Base-by-base conservation (phyloP, 2,888 invertebrate species). In the Acholoe squamosa region DNA sequence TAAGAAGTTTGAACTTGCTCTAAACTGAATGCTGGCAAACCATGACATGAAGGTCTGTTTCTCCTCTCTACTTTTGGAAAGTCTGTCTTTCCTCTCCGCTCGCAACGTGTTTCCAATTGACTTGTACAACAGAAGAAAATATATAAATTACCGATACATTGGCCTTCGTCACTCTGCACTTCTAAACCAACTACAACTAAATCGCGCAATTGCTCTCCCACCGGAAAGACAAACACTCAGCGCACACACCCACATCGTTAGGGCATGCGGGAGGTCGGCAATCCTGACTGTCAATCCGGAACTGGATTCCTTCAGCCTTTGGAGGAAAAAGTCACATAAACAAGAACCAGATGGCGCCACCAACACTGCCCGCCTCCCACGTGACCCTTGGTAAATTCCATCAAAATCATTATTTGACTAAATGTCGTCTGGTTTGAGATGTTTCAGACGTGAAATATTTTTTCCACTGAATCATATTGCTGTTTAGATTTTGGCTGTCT, bases 131-230 rank as follows among this genome's bases (percentile, higher is more conserved):
- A 43, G 10, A 61, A 14, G 61, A 61, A 61, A 61, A 61, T n/a
- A 61, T 61, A 61, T 61, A 61, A n/a, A n/a, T 61, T 61, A 19
- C 61, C 19, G 14, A 61, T 61, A 61, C 1, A 61, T 61, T 14
- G 61, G 43, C 14, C 61, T 61, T 19, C 19, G 61, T n/a, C 5
- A 61, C n/a, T 14, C 61, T 19, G 61, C 61, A 19, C 22, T n/a
- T 61, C 61, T n/a, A 19, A 61, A n/a, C 5, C 19, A n/a, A 61
- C 61, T 61, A 14, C 19, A 61, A n/a, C 3, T 61, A 61, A 19
- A 61, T 61, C 61, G 61, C 61, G 61, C 61, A n/a, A 61, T 61
- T 61, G 61, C 61, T 61, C 61, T 61, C n/a, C 61, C 5, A 61
- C 61, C 61, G 61, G 61, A 61, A 61, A 61, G 61, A 61, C 61